phyloP scores from a whole-genome alignment of 2,113 vertebrate species.

The Mesembrinibis cayennensis region DNA sequence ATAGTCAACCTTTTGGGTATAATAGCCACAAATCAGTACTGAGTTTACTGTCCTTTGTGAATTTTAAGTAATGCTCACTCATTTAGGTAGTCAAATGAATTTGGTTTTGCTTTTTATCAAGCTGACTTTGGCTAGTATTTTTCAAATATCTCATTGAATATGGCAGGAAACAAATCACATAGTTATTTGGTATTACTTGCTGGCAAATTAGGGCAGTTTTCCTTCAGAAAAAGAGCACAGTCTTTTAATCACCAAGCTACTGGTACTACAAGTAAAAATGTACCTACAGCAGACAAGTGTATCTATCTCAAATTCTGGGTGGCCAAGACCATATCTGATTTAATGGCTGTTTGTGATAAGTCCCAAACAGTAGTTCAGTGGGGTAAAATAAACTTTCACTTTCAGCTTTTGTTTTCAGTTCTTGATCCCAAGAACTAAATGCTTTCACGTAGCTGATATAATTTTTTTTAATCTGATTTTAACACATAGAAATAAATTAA shows the following conservation, averaged over 20 bases:
- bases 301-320: not conserved
- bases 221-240: not conserved
- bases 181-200: not conserved
- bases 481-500: not conserved
- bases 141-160: not conserved
- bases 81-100: not conserved
- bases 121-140: not conserved
- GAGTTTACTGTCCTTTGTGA: not conserved
- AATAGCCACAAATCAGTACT: not conserved
- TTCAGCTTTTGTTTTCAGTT: not conserved
- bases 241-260: not conserved
- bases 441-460: not conserved
- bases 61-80: not conserved
- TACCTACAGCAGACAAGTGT: not conserved
- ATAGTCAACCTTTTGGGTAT: not conserved
- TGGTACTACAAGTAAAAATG: not conserved
- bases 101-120: not conserved
- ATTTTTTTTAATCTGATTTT: not conserved
- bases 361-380: not conserved
- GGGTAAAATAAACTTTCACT: not conserved
- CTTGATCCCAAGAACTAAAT: not conserved
- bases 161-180: not conserved
- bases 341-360: not conserved
- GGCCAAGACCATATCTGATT: not conserved
- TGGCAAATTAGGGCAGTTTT: not conserved